Conservation (phyloP, 2,797 vertebrate genomes). For the Mus minutoides region DNA sequence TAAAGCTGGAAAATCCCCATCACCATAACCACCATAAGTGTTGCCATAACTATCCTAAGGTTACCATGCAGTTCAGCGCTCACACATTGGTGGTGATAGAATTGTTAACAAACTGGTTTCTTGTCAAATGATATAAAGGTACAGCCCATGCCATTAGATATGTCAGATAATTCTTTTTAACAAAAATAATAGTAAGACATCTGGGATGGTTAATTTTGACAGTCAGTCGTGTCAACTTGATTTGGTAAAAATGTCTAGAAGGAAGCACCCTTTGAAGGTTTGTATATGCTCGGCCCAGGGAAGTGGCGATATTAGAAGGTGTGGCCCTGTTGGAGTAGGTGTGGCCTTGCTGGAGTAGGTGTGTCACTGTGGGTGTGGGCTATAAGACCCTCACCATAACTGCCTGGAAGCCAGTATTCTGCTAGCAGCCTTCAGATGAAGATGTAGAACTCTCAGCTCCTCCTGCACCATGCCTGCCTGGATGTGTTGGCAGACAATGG, state of each 20-base stretch:
- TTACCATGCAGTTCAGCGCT: neutral
- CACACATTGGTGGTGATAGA: neutral
- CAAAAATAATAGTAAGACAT: neutral
- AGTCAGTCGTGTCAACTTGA: neutral
- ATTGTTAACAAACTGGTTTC: neutral
- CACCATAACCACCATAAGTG: neutral
- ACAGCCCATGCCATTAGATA: neutral
- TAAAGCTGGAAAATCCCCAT: neutral
- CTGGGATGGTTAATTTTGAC: neutral
- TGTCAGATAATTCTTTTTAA: neutral
- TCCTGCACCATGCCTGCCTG: no score
- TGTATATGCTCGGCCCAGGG: no score
- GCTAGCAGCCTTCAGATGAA: no score
- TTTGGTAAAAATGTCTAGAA: neutral
- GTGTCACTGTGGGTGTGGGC: no score
- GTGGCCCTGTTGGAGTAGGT: neutral
- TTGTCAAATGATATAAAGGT: neutral
- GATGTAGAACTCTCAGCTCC: no score
- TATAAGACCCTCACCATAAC: no score
- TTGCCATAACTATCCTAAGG: neutral
- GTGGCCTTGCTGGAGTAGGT: neutral
- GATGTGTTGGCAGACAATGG: no score
- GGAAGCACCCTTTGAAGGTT: neutral
- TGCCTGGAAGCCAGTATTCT: no score
- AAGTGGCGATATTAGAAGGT: no score